Evolutionary conservation across 2,888 invertebrate species (phyloP), one percentile per base, ranked within the genome.

Genomic region (Ormyrus nitidulus): DNA sequence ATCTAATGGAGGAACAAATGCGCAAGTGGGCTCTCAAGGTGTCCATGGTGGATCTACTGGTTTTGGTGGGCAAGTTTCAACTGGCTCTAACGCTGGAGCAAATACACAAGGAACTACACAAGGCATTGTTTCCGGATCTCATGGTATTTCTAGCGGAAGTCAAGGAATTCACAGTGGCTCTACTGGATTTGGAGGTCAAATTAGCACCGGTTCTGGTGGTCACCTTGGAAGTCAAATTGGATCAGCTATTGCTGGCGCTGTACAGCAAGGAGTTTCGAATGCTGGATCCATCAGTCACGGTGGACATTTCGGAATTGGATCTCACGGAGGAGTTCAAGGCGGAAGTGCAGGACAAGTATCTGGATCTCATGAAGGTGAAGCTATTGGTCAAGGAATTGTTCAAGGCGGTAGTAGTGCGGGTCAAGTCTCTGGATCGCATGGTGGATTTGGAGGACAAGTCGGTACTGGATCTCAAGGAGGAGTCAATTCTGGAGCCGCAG

Each of bases 31-130:
- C 4, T 2, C 48, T 8, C 56, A 64, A 58, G 46, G 51, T 49
- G 49, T 68, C 11, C 13, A 19, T 46, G 56, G 65, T 11, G 66
- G 65, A 61, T 68, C 77, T 51, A 81, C 77, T 46, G 10, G 68
- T 44, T 66, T 49, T n/a, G 58, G 69, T 9, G 34, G 34, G 4
- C 34, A 34, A 34, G 34, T 34, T 34, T 34, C 34, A 34, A 34
- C 34, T 34, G 34, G 34, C 3, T 34, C 34, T 34, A 34, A 34
- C 34, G 34, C 11, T 51, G 61, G 72, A 9, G 4, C 51, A 13
- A 9, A 11, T 6, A 44, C 61, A 51, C 51, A 53, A 51, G 7
- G 51, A 51, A 5, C 51, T 48, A 11, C 7, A 3, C 19, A 46
- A 69, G 34, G 34, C 4, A 34, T 34, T 34, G 34, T 34, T 34